Evolutionary conservation across 1,140 invertebrate genomes (phyloP).

Genomic region (Cepaea nemoralis): DNA sequence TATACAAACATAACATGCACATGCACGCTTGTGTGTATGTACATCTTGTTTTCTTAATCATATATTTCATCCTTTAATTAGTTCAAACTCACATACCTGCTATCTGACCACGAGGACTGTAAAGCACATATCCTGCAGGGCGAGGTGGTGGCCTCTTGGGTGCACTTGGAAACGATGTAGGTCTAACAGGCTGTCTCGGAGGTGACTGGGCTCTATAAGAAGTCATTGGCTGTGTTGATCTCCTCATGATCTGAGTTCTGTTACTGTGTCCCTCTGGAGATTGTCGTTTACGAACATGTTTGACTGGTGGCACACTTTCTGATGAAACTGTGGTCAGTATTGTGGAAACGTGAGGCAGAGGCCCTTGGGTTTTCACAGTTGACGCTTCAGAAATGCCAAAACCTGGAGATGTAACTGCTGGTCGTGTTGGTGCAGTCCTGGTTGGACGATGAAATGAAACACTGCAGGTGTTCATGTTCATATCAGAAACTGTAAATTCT

Average conservation of each 20-base stretch:
- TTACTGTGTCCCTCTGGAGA: constrained; percentile 34
- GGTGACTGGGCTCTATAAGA: neutral
- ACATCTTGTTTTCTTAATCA: too few relatives aligned
- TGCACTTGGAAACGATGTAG: constrained; percentile 18
- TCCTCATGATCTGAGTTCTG: too few relatives aligned
- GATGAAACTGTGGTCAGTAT: constrained; percentile 32
- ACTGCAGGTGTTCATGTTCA: neutral
- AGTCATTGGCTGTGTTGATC: neutral
- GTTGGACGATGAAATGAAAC: constrained; percentile 33
- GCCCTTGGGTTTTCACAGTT: constrained; percentile 44
- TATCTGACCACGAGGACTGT: constrained; percentile 48
- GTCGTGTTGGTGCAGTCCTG: constrained; percentile 51
- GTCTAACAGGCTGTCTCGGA: neutral
- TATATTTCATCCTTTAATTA: too few relatives aligned
- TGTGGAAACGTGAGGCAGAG: constrained; percentile 48
- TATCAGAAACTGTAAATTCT: constrained; percentile 16
- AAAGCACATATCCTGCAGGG: constrained; percentile 51
- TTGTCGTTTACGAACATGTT: constrained; percentile 48
- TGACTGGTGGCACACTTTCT: constrained; percentile 1
- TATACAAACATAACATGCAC: too few relatives aligned
- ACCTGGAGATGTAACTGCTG: neutral
- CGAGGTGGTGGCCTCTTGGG: constrained; percentile 35
- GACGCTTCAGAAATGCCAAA: neutral
- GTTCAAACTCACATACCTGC: too few relatives aligned
- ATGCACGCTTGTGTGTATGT: too few relatives aligned